Conservation (phyloP, 1,140 invertebrate species). For the Tetraneura akinire region DNA sequence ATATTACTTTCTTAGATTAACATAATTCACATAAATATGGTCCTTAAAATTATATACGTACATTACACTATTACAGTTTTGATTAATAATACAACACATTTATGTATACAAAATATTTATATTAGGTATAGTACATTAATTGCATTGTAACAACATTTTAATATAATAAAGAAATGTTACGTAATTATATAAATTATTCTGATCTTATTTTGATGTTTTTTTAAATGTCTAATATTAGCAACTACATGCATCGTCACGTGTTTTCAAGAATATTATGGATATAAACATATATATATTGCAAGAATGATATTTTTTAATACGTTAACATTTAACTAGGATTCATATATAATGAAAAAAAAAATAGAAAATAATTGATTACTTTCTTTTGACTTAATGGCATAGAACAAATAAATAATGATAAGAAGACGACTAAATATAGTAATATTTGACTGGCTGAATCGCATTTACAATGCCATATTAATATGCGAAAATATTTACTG, state of each 20-base stretch:
- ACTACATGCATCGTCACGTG: not conserved
- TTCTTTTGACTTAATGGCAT: not conserved
- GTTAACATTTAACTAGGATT: too few species aligned
- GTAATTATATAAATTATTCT: not conserved
- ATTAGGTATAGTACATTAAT: too few species aligned
- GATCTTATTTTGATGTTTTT: not conserved
- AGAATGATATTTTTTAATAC: too few species aligned
- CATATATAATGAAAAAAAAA: not conserved
- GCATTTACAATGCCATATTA: not conserved
- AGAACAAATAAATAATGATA: constrained; percentile 11
- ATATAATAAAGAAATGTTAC: too few species aligned
- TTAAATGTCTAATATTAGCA: not conserved
- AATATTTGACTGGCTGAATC: not conserved
- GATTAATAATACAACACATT: not conserved
- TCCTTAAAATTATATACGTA: not conserved
- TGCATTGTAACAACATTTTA: too few species aligned
- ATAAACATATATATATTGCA: too few species aligned
- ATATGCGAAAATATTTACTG: too few species aligned
- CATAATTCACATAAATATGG: not conserved
- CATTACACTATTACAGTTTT: not conserved
- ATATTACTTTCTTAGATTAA: not conserved
- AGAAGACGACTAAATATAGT: too few species aligned
- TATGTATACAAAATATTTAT: not conserved
- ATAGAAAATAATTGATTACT: not conserved
- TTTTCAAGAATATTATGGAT: not conserved